Percentiles rank a stretch among this genome's conserved stretches.
phyloP scores from a whole-genome alignment of 2,888 invertebrate species.

The Mythimna impura region DNA sequence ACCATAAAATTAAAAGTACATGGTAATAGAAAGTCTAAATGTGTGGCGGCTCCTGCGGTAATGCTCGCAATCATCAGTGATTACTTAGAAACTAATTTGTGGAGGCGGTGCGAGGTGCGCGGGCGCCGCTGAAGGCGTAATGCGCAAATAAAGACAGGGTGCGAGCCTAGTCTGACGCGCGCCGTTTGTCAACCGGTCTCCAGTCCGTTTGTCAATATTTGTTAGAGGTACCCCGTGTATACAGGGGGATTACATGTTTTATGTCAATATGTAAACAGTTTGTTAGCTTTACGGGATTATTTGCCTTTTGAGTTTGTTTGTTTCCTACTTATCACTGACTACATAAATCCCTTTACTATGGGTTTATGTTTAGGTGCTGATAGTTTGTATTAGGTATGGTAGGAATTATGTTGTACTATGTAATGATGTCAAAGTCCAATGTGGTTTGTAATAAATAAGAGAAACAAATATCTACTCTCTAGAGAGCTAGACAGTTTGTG shows the following conservation, averaged over 20 bases:
- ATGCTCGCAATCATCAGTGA: slow-evolving; percentile 69
- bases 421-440: neutral
- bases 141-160: slow-evolving; percentile 84
- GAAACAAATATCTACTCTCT: too few relatives aligned
- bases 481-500: too few relatives aligned
- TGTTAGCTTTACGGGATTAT: slow-evolving; percentile 2
- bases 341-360: neutral
- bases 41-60: slow-evolving; percentile 61
- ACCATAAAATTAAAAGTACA: slow-evolving; percentile 49
- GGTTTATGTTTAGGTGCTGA: neutral
- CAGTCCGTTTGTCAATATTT: slow-evolving; percentile 65
- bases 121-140: slow-evolving; percentile 72
- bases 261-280: slow-evolving; percentile 37
- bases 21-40: slow-evolving; percentile 53
- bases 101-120: slow-evolving; percentile 58
- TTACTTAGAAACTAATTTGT: slow-evolving; percentile 76
- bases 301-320: slow-evolving; percentile 18
- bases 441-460: too few relatives aligned
- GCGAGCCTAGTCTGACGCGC: slow-evolving; percentile 52
- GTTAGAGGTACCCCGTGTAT: slow-evolving; percentile 50
- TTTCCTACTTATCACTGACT: neutral
- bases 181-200: slow-evolving; percentile 64
- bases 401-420: neutral
- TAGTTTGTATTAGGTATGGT: neutral
- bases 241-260: slow-evolving; percentile 49